These are phyloP conservation scores for Pseudomyrmex sp. DNA, from an alignment of 1,140 invertebrate genomes.

Conservation along the genomic window DNA sequence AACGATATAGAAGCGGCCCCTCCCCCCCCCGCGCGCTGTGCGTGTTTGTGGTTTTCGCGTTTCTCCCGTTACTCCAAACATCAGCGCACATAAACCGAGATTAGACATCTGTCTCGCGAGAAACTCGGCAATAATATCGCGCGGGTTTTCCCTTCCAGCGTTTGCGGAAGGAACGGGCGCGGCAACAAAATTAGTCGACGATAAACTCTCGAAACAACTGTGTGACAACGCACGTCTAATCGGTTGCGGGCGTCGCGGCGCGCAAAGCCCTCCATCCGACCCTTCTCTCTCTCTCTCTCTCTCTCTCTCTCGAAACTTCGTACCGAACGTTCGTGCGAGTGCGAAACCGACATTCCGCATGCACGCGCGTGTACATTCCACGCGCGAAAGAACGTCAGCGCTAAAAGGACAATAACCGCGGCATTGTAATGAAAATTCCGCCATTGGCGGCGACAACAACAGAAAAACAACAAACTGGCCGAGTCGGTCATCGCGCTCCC, in stretches of 20 bases:
- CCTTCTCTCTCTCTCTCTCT: too few species aligned
- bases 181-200: background rate
- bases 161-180: constrained; percentile 20
- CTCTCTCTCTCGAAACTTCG: constrained; percentile 19
- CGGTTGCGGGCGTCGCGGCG: constrained; percentile 32
- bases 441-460: constrained; percentile 16
- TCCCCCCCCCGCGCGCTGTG: background rate
- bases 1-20: too few species aligned
- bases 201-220: constrained; percentile 27
- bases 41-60: background rate
- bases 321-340: constrained; percentile 51
- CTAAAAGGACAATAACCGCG: constrained; percentile 23
- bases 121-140: background rate
- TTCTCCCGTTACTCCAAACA: constrained; percentile 37
- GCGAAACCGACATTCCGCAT: constrained; percentile 45
- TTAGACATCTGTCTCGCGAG: background rate
- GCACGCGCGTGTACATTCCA: background rate
- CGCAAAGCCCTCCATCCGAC: constrained; percentile 9
- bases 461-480: constrained; percentile 20
- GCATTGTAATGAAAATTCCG: constrained; percentile 54
- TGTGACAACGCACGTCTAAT: constrained; percentile 5
- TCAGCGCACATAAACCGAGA: constrained; percentile 13
- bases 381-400: constrained; percentile 17
- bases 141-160: constrained; percentile 3
- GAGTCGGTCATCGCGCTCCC: constrained; percentile 10